phyloP scores from a whole-genome alignment of 2,113 vertebrate genomes.

The Guaruba guarouba region DNA sequence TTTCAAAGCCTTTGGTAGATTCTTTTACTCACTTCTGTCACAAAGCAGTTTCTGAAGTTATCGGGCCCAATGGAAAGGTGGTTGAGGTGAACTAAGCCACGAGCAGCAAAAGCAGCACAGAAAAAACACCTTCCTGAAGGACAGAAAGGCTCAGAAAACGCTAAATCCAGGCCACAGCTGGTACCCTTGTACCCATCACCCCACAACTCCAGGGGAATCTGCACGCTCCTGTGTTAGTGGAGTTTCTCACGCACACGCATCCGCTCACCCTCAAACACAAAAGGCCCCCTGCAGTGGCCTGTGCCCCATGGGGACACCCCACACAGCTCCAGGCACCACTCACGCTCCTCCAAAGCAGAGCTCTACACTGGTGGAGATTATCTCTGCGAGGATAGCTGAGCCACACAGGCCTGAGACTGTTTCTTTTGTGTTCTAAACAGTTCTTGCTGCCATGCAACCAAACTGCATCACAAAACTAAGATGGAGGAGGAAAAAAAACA shows the following conservation, averaged over 20 bases:
- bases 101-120: neutral
- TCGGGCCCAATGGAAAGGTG: neutral
- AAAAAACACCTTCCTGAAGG: neutral
- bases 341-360: fast-evolving
- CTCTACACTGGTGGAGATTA: neutral
- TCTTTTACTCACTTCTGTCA: neutral
- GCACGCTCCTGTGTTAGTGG: neutral
- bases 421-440: neutral
- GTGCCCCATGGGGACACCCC: neutral
- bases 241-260: neutral
- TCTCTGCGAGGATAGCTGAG: neutral
- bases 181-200: neutral
- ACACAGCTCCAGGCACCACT: fast-evolving
- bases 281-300: neutral
- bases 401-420: neutral
- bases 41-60: neutral
- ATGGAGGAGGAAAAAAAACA: neutral
- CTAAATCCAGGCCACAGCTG: neutral
- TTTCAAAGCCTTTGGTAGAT: neutral
- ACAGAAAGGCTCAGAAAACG: neutral
- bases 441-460: neutral
- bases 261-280: neutral
- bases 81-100: neutral
- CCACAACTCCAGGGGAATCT: neutral
- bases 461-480: neutral